These are phyloP conservation scores for Pelodiscus sinensis DNA, from an alignment of 2,113 vertebrate genomes.

Conservation along the genomic window DNA sequence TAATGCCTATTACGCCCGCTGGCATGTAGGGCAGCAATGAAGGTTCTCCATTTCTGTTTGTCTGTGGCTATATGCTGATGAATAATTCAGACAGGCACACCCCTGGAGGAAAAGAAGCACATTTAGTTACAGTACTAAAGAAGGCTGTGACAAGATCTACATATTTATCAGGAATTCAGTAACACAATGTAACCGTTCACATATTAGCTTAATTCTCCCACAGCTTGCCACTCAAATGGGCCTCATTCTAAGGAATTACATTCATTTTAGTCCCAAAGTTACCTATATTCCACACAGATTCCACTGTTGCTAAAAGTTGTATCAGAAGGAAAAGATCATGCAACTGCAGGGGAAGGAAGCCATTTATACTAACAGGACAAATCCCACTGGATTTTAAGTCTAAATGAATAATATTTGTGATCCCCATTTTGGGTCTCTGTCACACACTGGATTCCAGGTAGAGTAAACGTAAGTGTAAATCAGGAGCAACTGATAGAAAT, in stretches of 20 bases:
- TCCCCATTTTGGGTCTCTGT: not conserved
- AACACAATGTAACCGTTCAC: not conserved
- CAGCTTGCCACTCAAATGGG: not conserved
- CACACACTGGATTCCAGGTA: not conserved
- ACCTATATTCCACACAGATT: not conserved
- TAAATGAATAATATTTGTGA: not conserved
- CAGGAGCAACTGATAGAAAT: not conserved
- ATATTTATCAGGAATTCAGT: not conserved
- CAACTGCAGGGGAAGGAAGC: not conserved
- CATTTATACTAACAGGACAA: not conserved
- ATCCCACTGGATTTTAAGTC: not conserved
- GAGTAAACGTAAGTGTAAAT: not conserved
- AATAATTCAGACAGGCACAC: no score
- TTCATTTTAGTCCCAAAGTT: not conserved
- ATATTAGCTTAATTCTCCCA: not conserved
- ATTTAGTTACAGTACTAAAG: not conserved
- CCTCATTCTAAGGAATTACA: not conserved
- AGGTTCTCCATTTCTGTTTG: no score
- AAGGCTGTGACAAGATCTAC: not conserved
- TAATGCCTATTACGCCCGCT: no score
- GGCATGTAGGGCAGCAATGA: no score
- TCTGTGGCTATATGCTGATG: not conserved
- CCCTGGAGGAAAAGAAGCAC: not conserved
- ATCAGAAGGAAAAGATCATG: not conserved
- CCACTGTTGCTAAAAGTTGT: not conserved